These are phyloP conservation scores for Rhynchonycteris naso DNA, from an alignment of 2,797 vertebrate genomes.

Conservation along the genomic window DNA sequence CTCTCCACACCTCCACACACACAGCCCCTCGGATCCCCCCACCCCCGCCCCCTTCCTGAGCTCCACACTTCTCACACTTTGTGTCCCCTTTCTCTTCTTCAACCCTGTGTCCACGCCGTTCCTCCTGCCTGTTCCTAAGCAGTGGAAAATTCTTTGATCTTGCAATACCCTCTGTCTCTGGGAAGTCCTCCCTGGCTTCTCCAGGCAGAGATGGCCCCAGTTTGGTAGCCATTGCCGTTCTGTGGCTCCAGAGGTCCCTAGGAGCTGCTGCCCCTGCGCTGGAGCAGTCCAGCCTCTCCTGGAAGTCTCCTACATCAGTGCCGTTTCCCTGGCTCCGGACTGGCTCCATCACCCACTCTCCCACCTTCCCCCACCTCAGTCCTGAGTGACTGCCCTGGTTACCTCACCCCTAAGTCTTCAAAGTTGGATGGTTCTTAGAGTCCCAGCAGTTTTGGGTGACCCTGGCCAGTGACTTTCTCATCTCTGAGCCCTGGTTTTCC, in stretches of 20 bases:
- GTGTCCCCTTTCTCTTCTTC: neutral
- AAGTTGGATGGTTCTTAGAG: neutral
- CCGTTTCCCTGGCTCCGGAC: neutral
- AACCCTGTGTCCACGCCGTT: neutral
- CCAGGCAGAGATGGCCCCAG: neutral
- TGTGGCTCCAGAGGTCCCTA: neutral
- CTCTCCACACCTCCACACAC: neutral
- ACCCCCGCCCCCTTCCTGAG: fast-evolving
- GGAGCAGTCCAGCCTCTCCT: neutral
- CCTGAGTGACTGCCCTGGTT: neutral
- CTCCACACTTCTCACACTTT: neutral
- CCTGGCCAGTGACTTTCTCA: neutral
- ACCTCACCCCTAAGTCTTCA: neutral
- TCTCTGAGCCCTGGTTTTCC: neutral
- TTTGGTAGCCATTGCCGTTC: neutral
- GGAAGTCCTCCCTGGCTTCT: neutral
- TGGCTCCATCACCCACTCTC: too few relatives aligned
- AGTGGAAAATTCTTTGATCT: neutral
- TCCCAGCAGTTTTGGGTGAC: neutral
- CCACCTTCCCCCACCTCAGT: neutral
- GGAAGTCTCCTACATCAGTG: too few relatives aligned
- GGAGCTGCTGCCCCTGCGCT: neutral
- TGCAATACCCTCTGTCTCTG: neutral
- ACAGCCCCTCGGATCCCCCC: neutral
- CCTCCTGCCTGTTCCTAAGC: neutral